Conservation (phyloP, 2,113 vertebrate species). For the Numida meleagris region DNA sequence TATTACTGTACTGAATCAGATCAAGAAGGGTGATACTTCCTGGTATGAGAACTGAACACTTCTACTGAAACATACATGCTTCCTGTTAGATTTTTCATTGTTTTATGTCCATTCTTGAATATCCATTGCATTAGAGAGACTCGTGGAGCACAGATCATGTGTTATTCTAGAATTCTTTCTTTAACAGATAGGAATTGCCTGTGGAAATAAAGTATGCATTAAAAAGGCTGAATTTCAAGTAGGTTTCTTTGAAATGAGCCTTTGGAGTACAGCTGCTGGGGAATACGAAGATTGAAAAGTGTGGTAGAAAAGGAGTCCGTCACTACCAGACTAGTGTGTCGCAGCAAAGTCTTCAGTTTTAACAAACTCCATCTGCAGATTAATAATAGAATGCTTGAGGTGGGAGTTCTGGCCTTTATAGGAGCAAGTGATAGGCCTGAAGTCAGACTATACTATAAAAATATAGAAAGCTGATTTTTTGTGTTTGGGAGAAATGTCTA, state of each 20-base stretch:
- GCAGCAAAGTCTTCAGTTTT: slow-evolving; percentile 31
- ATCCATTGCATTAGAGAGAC: neutral
- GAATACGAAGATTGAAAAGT: slow-evolving; percentile 27
- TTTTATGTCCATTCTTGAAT: neutral
- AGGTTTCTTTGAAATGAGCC: slow-evolving; percentile 15
- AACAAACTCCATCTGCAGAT: slow-evolving; percentile 49
- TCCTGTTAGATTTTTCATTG: neutral
- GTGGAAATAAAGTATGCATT: neutral
- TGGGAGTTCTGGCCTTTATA: slow-evolving; percentile 17
- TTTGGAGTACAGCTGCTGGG: neutral
- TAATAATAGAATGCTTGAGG: slow-evolving; percentile 30
- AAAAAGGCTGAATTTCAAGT: slow-evolving; percentile 1
- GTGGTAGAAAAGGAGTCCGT: slow-evolving; percentile 19
- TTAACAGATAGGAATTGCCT: neutral
- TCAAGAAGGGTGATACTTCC: neutral
- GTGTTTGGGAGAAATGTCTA: neutral
- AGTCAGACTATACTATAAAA: slow-evolving; percentile 16
- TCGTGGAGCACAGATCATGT: neutral
- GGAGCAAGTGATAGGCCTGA: slow-evolving; percentile 29
- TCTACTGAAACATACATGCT: neutral
- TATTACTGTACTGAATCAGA: neutral
- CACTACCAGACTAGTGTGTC: neutral
- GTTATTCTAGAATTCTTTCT: neutral
- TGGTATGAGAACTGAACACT: neutral
- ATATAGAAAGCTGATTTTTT: neutral